Evolutionary conservation across 2,888 invertebrate species (phyloP), one percentile per base, ranked within the genome.

Genomic region (Alviniconcha strummeri): DNA sequence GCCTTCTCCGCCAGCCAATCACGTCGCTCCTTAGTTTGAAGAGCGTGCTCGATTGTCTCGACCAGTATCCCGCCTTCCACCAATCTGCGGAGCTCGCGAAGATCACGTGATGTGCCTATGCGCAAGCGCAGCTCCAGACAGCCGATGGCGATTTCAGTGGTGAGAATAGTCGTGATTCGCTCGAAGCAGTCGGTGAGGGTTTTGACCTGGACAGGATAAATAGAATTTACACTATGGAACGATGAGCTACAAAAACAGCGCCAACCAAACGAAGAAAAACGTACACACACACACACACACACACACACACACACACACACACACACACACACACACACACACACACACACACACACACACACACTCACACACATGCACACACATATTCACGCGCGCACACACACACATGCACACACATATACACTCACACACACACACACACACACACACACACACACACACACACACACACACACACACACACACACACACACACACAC

Each of bases 41-140:
- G 56, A 8, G 76, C 82, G 2, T 36, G 56, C 57, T 77, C 77
- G 56, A 82, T 17, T 11, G 56, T 15, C 55, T 77, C 69, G 17
- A 55, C 56, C 82, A 82, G 17, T 5, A 67, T 36, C n/a, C 77
- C 82, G 19, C 82, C 64, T 36, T 67, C 76, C 67, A 56, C 60
- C 77, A 82, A 54, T 67, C 69, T 36, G 6, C 82, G 82, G 17
- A 82, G 56, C 19, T 54, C 54, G 57, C 52, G 56, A 52, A 82
- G 67, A n/a, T 77, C 77, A 69, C 56, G 54, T 69, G 77, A 54
- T 6, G 54, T 19, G 55, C 6, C 15, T 5, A 82, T 17, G 19
- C 77, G 56, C 69, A 82, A n/a, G 13, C 76, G 69, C 64, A 82
- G 19, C 36, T 82, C 67, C 36, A 82, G 56, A 64, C 82, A 82